Evolutionary conservation across 2,797 vertebrate species (phyloP), one percentile per base, ranked within the genome.

Genomic region (Neostethus bicornis): DNA sequence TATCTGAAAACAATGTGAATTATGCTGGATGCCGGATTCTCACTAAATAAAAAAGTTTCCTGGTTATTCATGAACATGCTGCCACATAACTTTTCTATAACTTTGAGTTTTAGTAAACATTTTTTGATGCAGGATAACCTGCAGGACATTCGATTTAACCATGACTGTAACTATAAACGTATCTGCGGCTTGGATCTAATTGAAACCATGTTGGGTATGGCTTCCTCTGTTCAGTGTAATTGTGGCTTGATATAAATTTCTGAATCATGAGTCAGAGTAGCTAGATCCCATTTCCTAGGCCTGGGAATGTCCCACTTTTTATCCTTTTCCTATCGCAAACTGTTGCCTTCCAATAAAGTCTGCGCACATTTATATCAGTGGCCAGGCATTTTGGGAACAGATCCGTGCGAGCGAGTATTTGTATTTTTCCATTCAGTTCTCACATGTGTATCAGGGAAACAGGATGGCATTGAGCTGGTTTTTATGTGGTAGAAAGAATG

Each of bases 351-450:
- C 12, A 57, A 54, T 31, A 29, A 42, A 71, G 19, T 45, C 0
- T 32, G 68, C 28, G 41, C 52, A 4, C 54, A 62, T 63, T 4
- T 32, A 41, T 12, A 65, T 20, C 45, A 17, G 31, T 24, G 5
- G 35, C 1, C 29, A 28, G 53, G 60, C 48, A 29, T 67, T 54
- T 47, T 7, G 2, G 25, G 37, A 50, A 24, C 34, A 25, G 57
- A 65, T 42, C 29, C 38, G 44, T 47, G 35, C 44, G 8, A 0
- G 20, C 1, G 1, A 34, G 3, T 19, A 53, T 63, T 59, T 34
- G 89, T 86, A 85, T 35, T 90, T 87, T 86, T 89, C 87, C 85
- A 84, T 4, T 45, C 35, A 5, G 11, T 37, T 43, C 61, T 80
- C 65, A 61, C 80, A 65, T 53, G 65, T 42, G 51, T 28, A 12